These are phyloP conservation scores for Aramus guarauna DNA, from an alignment of 2,113 vertebrate genomes.

Conservation along the genomic window DNA sequence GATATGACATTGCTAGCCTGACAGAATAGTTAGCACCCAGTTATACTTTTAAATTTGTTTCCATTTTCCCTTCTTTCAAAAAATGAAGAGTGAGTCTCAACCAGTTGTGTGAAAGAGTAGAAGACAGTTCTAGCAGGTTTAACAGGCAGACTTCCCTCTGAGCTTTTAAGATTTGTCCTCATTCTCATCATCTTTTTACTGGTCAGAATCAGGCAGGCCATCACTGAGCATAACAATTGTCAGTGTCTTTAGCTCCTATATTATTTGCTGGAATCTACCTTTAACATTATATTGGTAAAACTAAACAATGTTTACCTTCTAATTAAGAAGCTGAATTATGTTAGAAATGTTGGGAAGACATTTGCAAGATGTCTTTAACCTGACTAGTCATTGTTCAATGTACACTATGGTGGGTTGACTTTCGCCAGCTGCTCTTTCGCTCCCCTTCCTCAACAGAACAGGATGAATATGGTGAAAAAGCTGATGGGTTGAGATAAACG, in stretches of 20 bases:
- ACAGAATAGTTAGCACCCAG: not conserved
- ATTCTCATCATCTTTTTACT: not conserved
- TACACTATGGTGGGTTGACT: not conserved
- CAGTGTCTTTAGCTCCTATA: not conserved
- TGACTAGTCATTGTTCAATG: not conserved
- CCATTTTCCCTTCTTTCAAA: not conserved
- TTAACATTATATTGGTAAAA: not conserved
- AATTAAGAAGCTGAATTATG: not conserved
- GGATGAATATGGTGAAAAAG: not conserved
- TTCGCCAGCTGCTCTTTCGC: not conserved
- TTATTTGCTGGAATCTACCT: not conserved
- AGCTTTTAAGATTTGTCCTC: not conserved
- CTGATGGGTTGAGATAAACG: not conserved
- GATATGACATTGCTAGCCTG: not conserved
- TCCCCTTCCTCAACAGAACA: not conserved
- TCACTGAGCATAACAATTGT: not conserved
- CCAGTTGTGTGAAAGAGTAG: not conserved
- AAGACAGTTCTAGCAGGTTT: not conserved
- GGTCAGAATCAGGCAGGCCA: not conserved
- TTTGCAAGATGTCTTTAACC: not conserved
- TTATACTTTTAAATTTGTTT: not conserved
- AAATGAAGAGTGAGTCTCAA: not conserved
- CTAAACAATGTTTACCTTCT: not conserved
- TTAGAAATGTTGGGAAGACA: not conserved
- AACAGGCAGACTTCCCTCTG: not conserved